Conservation (phyloP, 2,797 vertebrate genomes). For the Loris lydekkerianus region DNA sequence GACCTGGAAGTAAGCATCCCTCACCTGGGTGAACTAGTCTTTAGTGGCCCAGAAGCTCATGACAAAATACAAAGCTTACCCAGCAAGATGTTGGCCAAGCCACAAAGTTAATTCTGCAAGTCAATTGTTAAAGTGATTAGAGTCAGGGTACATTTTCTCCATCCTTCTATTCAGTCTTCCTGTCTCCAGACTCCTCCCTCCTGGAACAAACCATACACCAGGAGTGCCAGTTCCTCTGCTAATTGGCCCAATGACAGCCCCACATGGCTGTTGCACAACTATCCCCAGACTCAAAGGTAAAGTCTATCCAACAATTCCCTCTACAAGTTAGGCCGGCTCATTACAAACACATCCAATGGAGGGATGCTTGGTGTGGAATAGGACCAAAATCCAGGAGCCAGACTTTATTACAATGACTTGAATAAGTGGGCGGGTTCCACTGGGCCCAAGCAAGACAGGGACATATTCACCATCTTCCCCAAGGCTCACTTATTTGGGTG, state of each 20-base stretch:
- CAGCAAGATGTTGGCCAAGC: background rate
- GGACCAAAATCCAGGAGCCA: background rate
- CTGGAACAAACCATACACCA: background rate
- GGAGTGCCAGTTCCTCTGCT: background rate
- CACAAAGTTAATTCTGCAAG: background rate
- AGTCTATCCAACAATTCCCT: background rate
- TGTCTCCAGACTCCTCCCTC: background rate
- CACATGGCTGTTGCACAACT: background rate
- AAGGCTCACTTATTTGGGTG: background rate
- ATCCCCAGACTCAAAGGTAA: background rate
- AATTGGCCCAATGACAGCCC: no score
- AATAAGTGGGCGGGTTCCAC: background rate
- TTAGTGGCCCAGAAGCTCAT: background rate
- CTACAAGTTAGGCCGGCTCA: background rate
- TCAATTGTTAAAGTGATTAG: background rate
- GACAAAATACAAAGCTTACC: background rate
- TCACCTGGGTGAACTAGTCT: background rate
- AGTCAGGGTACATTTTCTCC: background rate
- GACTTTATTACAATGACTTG: background rate
- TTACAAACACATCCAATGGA: background rate
- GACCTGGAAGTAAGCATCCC: background rate
- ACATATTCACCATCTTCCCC: background rate
- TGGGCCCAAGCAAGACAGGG: background rate
- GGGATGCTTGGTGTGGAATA: background rate
- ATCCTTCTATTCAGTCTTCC: background rate